Conservation (phyloP, 2,113 vertebrate species). For the Taurulus bubalis region DNA sequence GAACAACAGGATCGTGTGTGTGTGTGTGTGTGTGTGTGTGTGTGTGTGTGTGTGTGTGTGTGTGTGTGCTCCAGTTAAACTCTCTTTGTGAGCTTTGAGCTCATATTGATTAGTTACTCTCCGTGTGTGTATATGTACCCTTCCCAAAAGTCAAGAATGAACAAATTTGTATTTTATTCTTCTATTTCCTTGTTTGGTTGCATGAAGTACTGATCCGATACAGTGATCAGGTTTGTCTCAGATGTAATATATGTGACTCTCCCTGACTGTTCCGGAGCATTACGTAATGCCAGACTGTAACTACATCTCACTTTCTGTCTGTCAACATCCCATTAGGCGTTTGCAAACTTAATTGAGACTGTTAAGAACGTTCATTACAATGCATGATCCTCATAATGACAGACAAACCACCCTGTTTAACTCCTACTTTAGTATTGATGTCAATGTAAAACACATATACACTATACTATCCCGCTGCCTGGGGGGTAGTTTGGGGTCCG, state of each 20-base stretch:
- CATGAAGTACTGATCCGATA: neutral
- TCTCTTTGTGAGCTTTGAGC: neutral
- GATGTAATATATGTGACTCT: neutral
- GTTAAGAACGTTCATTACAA: neutral
- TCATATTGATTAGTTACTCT: neutral
- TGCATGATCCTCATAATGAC: neutral
- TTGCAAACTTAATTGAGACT: too few species aligned
- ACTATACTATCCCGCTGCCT: too few species aligned
- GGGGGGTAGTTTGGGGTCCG: too few species aligned
- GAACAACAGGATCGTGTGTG: conserved; percentile 53
- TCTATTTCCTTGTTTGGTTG: neutral
- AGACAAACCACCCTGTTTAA: neutral
- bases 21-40: conserved; percentile 29
- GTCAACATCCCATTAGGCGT: neutral
- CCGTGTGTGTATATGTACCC: neutral
- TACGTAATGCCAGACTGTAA: neutral
- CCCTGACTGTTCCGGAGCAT: neutral
- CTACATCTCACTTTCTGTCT: neutral
- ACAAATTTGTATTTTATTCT: neutral
- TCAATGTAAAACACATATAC: too few species aligned
- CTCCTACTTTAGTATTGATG: neutral
- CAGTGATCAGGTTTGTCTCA: neutral
- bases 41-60: neutral
- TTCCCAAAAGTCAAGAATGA: neutral
- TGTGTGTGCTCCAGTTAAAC: neutral